Base-by-base conservation (phyloP, 1,140 invertebrate species). In the Ectropis grisescens region DNA sequence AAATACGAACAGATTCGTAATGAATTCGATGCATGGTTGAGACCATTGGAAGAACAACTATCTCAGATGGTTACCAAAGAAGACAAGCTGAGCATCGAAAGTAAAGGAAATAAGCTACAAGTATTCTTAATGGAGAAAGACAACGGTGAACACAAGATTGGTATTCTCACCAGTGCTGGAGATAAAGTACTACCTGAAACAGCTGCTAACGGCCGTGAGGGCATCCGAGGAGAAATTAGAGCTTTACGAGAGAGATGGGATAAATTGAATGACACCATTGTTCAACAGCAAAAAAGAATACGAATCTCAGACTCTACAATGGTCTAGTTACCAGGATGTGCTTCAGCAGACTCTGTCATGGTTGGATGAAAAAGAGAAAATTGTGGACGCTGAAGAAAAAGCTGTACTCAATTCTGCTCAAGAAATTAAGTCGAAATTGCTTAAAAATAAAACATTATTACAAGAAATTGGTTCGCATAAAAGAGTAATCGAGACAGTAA, bases 381-480 rank as follows among this genome's bases (percentile, higher is more conserved):
- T 87, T 1, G 70, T 95, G 9, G 87, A 91, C 64, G 84, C 87
- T 23, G 93, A 96, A 62, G 84, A 87, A 47, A 83, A 82, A 42
- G 51, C 67, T 22, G 84, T 89, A 1, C 74, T 87, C 9, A 88
- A 87, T 22, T 85, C 86, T 40, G 84, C 94, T 8, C 94, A 94
- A 71, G 96, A 98, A 72, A 91, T 95, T 19, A 86, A 91, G 43
- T 90, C 91, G 0, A 96, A 94, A 72, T 75, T 97, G 29, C 85
- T 96, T 24, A 96, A 96, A 64, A 89, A 92, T 51, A 96, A 96
- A 87, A 90, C 90, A 1, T 83, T 90, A 24, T 85, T 94, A 13
- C 95, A 97, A 84, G 96, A 98, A 81, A 94, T 96, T 9, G 79
- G 90, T 11, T 91, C 93, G 0, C 93, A 98, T 58, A 96, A 96